Evolutionary conservation across 2,113 vertebrate genomes (phyloP), one percentile per base, ranked within the genome.

Genomic region (Camelus bactrianus): DNA sequence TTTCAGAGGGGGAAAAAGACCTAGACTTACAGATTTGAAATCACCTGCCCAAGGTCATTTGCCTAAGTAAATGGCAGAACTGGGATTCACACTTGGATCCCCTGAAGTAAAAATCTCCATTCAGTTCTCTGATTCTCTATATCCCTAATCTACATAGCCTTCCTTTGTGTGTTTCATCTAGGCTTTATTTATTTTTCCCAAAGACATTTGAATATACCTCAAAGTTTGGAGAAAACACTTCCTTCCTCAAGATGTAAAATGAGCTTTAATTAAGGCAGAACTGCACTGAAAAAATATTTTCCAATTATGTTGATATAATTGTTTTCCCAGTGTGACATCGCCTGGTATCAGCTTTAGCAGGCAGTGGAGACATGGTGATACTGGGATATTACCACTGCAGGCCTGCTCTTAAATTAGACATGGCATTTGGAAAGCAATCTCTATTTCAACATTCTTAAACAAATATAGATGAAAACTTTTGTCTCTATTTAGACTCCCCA

Each of bases 381-480:
- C 79, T 94, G 75, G 70, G 35, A 86, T 95, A 86, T 72, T 98
- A 93, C 67, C 93, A 50, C 91, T 35, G 93, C 97, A 92, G 81
- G 32, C 56, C 85, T 93, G 65, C 70, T 98, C 94, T 95, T 95
- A 83, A 95, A 96, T 98, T 97, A 98, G 97, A 98, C 64, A 75
- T 96, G 92, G 97, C 96, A 98, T 98, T 97, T 98, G 96, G 93
- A 97, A 96, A 95, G 89, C 67, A 89, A 76, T 75, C 87, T 95
- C 94, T 73, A 95, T 91, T 97, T 97, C 95, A 96, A 89, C 91
- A 75, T 97, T 96, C 95, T 96, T 97, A 97, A 98, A 92, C 96
- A 98, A 98, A 98, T 97, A 97, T 84, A 96, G 80, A 97, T 97
- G 96, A 96, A 97, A 98, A 97, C 81, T 98, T 98, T 97, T 98